Base-by-base conservation (phyloP, 2,797 vertebrate species). In the Pangasius larnaudii region DNA sequence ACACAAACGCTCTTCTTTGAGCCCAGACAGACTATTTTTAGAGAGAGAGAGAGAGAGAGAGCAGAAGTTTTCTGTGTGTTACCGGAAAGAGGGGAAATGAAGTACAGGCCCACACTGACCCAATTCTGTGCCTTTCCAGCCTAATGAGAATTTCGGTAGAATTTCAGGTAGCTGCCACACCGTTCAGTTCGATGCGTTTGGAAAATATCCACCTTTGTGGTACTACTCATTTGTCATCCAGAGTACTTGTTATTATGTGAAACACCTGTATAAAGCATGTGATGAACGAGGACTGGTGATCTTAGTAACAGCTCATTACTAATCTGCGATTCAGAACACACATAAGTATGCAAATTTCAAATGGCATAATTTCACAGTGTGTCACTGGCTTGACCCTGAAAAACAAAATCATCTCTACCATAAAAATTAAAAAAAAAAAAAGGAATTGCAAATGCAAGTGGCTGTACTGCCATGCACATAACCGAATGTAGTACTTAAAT, bases 41-140 rank as follows among this genome's bases (percentile, higher is more conserved):
- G n/a, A 69, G 30, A 16, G 30, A 69, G 33, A 69, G 69, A 72
- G 36, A 72, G 72, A 74, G 16, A 63, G 74, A 71, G 85, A 71
- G 49, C 33, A 84, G 16, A 71, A 86, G 58, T 49, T 49, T 88
- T 88, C 61, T 77, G 18, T 77, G 16, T 74, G 74, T 77, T 86
- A 59, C 71, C 63, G 46, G 71, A 79, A 67, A 53, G 56, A 58
- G 36, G 59, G 81, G 56, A 84, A 79, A 86, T 84, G 42, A 89
- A 71, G 85, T 65, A 69, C 63, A 56, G 33, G 49, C 83, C 58
- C 71, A 80, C 84, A 80, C 63, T 85, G 87, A 88, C 90, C 88
- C 90, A 89, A 69, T 91, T 91, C 86, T 24, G 33, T 27, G 84
- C 33, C 53, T 71, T 63, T 80, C 58, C 72, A 53, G 33, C 80